Conservation (phyloP, 2,113 vertebrate species). For the Notarius quadriscutis region DNA sequence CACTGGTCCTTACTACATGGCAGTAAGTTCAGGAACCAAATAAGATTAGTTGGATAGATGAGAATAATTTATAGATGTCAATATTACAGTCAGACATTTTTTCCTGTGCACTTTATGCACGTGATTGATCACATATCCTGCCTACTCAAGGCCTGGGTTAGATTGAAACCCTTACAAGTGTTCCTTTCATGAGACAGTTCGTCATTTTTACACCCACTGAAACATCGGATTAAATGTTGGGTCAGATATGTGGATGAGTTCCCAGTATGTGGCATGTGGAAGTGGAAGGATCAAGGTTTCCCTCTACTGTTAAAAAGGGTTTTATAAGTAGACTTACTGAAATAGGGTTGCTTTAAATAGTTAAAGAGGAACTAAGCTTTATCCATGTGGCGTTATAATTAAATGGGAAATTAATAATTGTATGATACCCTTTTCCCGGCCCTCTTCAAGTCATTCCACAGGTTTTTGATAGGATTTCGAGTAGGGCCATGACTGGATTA, state of each 20-base stretch:
- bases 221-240: slow-evolving; percentile 24
- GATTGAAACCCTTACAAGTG: slow-evolving; percentile 36
- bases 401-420: background rate
- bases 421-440: background rate
- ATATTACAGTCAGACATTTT: background rate
- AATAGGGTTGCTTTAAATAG: slow-evolving; percentile 7
- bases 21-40: background rate
- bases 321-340: background rate
- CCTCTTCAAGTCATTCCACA: background rate
- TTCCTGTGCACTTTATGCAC: background rate
- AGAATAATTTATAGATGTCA: background rate
- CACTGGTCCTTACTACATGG: background rate
- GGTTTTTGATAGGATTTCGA: background rate
- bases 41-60: background rate
- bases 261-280: slow-evolving; percentile 11
- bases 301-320: slow-evolving; percentile 64
- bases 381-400: slow-evolving; percentile 1
- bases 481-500: background rate
- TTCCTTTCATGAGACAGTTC: slow-evolving; percentile 47
- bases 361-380: background rate
- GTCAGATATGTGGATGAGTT: slow-evolving; percentile 50
- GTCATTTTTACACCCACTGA: slow-evolving; percentile 47
- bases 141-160: slow-evolving; percentile 2
- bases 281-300: slow-evolving; percentile 58
- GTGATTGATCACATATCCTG: slow-evolving; percentile 15